A percentile compares a stretch with the other conserved stretches of the same genome.
phyloP scores from a whole-genome alignment of 2,888 invertebrate species.

The Buathra laborator region DNA sequence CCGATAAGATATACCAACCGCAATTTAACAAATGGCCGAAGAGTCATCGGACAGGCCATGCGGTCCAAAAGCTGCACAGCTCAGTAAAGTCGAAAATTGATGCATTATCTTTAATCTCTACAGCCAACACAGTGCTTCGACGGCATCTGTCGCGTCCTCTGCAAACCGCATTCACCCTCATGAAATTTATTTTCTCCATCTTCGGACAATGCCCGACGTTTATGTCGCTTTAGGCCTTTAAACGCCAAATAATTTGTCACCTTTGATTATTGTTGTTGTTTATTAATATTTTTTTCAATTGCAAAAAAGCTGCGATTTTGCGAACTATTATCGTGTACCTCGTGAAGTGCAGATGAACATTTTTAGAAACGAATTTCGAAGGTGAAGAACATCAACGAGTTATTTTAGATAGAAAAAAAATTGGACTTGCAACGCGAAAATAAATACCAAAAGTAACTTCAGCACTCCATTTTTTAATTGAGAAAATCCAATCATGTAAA shows the following conservation, averaged over 20 bases:
- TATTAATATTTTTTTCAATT: too few species aligned
- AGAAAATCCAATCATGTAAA: too few species aligned
- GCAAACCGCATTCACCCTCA: neutral
- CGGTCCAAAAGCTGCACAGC: slow-evolving; percentile 7
- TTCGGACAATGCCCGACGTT: neutral
- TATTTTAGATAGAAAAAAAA: too few species aligned
- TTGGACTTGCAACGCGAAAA: too few species aligned
- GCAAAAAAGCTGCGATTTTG: too few species aligned
- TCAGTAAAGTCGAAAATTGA: slow-evolving; percentile 60
- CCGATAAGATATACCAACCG: slow-evolving; percentile 52
- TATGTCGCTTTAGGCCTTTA: neutral
- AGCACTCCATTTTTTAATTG: too few species aligned
- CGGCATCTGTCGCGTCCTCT: slow-evolving; percentile 62
- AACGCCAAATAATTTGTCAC: neutral
- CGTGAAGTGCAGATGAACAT: too few species aligned
- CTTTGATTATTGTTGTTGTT: neutral
- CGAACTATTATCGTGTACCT: too few species aligned
- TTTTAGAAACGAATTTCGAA: too few species aligned
- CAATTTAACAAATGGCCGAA: slow-evolving; percentile 65
- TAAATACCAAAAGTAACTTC: too few species aligned
- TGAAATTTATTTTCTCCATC: neutral
- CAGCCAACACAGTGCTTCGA: slow-evolving; percentile 55
- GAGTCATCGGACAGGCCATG: slow-evolving; percentile 52
- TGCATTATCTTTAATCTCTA: slow-evolving; percentile 68
- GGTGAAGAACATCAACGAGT: too few species aligned